Base-by-base conservation (phyloP, 2,888 invertebrate genomes). In the Nowickia ferox region DNA sequence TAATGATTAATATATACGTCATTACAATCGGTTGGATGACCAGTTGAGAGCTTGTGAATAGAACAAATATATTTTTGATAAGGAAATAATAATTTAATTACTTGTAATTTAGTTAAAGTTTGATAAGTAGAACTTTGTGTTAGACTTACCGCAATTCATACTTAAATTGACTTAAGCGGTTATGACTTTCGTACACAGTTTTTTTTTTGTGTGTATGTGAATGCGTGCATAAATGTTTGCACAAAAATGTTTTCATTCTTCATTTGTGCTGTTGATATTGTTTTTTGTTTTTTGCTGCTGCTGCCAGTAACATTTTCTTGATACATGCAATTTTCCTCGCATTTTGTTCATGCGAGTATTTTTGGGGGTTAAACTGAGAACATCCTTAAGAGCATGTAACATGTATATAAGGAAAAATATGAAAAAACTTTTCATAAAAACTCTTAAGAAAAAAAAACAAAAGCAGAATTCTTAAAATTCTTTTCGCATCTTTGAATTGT, bases 401-500 rank as follows among this genome's bases (percentile, higher is more conserved):
- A n/a, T n/a, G n/a, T n/a, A n/a, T 38, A 42, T 17, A 40, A n/a
- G 42, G 30, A 22, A 46, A 19, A 51, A 48, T 9, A n/a, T 6
- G 0, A 17, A 42, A 46, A 17, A 74, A 66, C 38, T 51, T 4
- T 61, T 44, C 38, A 65, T 13, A 19, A 46, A 53, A 40, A 48
- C 6, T 30, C 38, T 48, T 11, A 2, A n/a, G 53, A 61, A 59
- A 68, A 68, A 61, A 61, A 59, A 68, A 68, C 19, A 42, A 69
- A 55, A 38, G 42, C n/a, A 68, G 61, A 13, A 63, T 78, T 77
- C 44, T 66, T 74, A 68, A 76, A 84, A 76, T 79, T 82, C 79
- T 17, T 80, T 87, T 76, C 55, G 63, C 80, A 80, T 83, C 79
- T 82, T 74, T 46, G 51, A 46, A 46, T 44, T 63, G 19, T 46